Conservation (phyloP, 2,888 invertebrate genomes). For the Sialis lutaria region DNA sequence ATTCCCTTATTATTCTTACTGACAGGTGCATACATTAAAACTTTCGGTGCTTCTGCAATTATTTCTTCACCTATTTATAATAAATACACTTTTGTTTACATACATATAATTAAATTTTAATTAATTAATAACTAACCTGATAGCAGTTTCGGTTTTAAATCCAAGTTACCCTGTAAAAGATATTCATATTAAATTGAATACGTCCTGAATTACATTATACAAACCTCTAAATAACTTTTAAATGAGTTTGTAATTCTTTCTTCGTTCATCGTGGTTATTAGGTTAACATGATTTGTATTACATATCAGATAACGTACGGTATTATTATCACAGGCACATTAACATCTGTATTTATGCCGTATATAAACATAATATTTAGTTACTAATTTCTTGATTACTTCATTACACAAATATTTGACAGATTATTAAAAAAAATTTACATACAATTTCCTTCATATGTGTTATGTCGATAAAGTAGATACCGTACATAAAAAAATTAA, state of each 20-base stretch:
- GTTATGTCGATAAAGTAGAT: too few relatives aligned
- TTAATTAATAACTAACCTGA: neutral
- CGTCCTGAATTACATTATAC: too few relatives aligned
- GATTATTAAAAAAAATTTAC: too few relatives aligned
- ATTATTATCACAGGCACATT: too few relatives aligned
- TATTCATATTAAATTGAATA: conserved; percentile 17
- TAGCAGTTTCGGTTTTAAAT: conserved; percentile 2
- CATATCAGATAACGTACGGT: too few relatives aligned
- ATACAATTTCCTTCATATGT: too few relatives aligned
- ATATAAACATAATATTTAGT: too few relatives aligned
- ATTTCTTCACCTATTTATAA: conserved; percentile 52
- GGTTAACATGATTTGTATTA: too few relatives aligned
- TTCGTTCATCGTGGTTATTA: conserved; percentile 27
- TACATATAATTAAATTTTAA: neutral
- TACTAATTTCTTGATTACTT: too few relatives aligned
- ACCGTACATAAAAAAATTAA: too few relatives aligned
- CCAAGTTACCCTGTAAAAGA: neutral
- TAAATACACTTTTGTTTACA: conserved; percentile 13
- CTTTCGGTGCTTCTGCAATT: conserved; percentile 64
- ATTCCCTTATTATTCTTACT: conserved; percentile 63
- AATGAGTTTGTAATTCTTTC: conserved; percentile 34
- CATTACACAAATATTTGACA: too few relatives aligned
- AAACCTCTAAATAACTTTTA: conserved; percentile 31
- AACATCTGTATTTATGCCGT: too few relatives aligned
- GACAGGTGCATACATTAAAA: conserved; percentile 67